Conservation (phyloP, 2,888 invertebrate species). For the Mantis religiosa region DNA sequence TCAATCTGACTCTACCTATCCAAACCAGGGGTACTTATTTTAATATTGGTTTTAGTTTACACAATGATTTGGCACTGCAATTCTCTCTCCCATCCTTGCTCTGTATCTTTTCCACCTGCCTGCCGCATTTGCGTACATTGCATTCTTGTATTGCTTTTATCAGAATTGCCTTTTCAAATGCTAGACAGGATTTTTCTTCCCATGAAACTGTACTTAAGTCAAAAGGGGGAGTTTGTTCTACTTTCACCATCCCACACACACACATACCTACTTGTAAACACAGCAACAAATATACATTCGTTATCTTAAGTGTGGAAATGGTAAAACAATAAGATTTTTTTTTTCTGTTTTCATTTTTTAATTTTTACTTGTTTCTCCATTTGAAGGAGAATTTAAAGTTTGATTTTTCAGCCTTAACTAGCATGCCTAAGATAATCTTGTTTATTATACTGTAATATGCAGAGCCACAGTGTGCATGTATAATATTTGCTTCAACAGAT, state of each 20-base stretch:
- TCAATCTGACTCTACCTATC: no score
- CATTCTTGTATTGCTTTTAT: neutral
- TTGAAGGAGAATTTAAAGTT: neutral
- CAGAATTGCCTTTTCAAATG: neutral
- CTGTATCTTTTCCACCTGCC: neutral
- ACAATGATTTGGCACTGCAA: neutral
- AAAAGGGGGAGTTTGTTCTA: no score
- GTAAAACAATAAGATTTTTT: neutral
- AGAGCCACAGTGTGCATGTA: neutral
- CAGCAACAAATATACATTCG: neutral
- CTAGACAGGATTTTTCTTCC: neutral
- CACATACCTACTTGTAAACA: neutral
- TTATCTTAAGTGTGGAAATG: neutral
- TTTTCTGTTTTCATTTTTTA: neutral
- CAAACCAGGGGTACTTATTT: neutral
- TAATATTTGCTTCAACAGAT: neutral
- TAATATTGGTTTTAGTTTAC: neutral
- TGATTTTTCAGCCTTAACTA: neutral
- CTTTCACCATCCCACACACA: neutral
- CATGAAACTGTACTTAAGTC: neutral
- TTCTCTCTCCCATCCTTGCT: neutral
- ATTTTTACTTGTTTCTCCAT: neutral
- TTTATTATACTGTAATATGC: neutral
- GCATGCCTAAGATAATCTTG: neutral
- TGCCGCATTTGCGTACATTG: neutral